Evolutionary conservation across 2,888 invertebrate genomes (phyloP).

Genomic region (Hipparchia sbordonii): DNA sequence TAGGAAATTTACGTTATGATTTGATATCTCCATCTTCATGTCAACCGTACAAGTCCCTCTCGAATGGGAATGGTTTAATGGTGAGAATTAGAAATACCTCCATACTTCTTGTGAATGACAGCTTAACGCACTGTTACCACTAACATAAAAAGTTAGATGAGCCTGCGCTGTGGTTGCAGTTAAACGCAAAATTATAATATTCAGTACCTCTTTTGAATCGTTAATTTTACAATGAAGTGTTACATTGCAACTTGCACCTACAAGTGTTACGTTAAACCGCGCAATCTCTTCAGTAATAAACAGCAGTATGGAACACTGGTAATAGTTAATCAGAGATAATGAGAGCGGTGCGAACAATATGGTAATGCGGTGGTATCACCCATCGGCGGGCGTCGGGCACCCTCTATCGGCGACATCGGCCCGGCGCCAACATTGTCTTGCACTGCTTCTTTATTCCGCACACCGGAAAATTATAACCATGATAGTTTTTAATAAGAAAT

Average conservation of each 20-base stretch:
- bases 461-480: conserved; percentile 20
- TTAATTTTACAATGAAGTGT: background rate
- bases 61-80: too few species aligned
- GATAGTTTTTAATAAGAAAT: conserved; percentile 19
- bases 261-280: conserved; percentile 23
- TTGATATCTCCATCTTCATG: too few species aligned
- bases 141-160: too few species aligned
- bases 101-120: too few species aligned
- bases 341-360: conserved; percentile 65
- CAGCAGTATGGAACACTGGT: conserved; percentile 46
- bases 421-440: conserved; percentile 56
- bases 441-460: conserved; percentile 37
- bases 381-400: conserved; percentile 65
- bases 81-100: too few species aligned
- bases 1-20: too few species aligned
- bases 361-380: conserved; percentile 65
- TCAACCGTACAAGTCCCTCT: too few species aligned
- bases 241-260: background rate
- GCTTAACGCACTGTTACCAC: too few species aligned
- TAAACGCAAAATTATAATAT: too few species aligned
- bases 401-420: conserved; percentile 68
- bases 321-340: conserved; percentile 61
- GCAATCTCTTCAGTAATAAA: conserved; percentile 24
- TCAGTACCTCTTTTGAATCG: too few species aligned
- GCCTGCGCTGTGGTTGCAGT: too few species aligned